These are phyloP conservation scores for Bombyx mori DNA, from an alignment of 1,140 invertebrate genomes.

Conservation along the genomic window DNA sequence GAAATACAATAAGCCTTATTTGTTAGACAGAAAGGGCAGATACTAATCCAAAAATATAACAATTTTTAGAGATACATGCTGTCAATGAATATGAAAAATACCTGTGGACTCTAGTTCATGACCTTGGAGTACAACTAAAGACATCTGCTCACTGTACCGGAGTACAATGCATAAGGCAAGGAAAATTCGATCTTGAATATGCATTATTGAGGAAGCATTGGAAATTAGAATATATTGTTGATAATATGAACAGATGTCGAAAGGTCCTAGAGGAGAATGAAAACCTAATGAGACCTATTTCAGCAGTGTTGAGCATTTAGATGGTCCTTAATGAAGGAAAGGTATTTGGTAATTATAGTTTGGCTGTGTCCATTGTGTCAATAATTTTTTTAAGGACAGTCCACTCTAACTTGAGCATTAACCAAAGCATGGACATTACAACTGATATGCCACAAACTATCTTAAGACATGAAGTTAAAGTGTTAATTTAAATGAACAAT, in stretches of 20 bases:
- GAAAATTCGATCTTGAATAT: slow-evolving; percentile 83
- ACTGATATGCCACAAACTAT: no score
- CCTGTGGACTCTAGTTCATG: slow-evolving; percentile 81
- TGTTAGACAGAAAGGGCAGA: no score
- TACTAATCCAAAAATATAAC: not conserved
- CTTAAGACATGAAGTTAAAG: no score
- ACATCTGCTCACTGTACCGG: slow-evolving; percentile 84
- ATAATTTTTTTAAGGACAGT: no score
- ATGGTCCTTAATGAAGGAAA: not conserved
- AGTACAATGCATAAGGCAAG: slow-evolving; percentile 86
- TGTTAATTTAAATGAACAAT: no score
- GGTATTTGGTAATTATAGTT: no score
- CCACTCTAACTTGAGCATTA: no score
- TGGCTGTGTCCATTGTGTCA: no score
- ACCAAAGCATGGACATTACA: no score
- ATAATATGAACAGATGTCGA: slow-evolving; percentile 77
- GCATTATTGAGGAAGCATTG: slow-evolving; percentile 89
- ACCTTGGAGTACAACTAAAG: slow-evolving; percentile 84
- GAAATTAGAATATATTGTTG: slow-evolving; percentile 79
- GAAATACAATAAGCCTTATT: no score
- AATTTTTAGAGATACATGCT: slow-evolving; percentile 83
- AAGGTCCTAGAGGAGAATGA: slow-evolving; percentile 71
- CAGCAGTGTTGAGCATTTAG: slow-evolving; percentile 37
- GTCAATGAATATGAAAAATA: slow-evolving; percentile 87
- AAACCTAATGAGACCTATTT: slow-evolving; percentile 59